Base-by-base conservation (phyloP, 2,888 invertebrate species). In the Monopis laevigella region DNA sequence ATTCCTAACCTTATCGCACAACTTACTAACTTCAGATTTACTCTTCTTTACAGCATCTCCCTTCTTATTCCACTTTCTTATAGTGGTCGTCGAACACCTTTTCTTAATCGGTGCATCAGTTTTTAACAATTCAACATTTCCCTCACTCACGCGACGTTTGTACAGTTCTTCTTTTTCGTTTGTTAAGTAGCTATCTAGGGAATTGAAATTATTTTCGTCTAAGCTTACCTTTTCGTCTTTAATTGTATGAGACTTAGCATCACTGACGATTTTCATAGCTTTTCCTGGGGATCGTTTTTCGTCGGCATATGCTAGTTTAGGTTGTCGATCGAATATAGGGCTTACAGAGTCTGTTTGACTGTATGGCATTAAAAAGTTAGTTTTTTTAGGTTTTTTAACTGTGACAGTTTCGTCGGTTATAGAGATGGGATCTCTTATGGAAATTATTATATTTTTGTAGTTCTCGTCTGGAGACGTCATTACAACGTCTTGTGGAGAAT, bases 261-360 rank as follows among this genome's bases (percentile, higher is more conserved):
- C 82, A 36, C 85, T 85, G 53, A 88, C 78, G 18, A 90, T 86
- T 70, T 90, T 88, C 10, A 90, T 88, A 0, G 89, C 89, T 62
- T 89, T 89, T 1, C 90, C 90, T 0, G 90, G 90, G 24, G 86
- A 78, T 46, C 81, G 78, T 0, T 58, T 64, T 0, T 64, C 43
- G 26, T 78, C 78, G 2, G 69, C 5, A 53, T 72, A 82, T 24
- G 80, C 82, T 51, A 74, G 60, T 60, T 75, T 77, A 0, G 81
- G 82, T 41, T 67, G 70, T 0, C 67, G 47, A 11, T 65, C 66
- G 1, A 51, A 45, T 0, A 65, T 36, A 0, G 78, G 78, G 45
- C 68, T 69, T 14, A 78, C 62, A 0, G 62, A 62, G 19, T 78
- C 74, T 0, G 72, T 77, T 12, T 59, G 66, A 0, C 55, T 54